Evolutionary conservation across 2,797 vertebrate genomes (phyloP).

Genomic region (Hydrolagus colliei): DNA sequence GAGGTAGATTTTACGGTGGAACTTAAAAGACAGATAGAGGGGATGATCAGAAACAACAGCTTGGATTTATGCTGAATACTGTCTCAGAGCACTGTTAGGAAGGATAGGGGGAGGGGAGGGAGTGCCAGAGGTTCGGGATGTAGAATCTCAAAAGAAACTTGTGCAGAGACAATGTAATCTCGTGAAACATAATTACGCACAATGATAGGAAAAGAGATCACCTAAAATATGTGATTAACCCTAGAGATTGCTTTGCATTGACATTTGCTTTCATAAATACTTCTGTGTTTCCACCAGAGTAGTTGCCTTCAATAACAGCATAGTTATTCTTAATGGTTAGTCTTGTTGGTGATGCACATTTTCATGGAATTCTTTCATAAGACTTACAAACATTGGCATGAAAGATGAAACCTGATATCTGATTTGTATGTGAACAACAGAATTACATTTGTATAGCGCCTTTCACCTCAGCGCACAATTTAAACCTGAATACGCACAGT

Average conservation of each 20-base stretch:
- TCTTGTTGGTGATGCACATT: background rate
- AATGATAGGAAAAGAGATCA: background rate
- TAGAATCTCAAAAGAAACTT: too few relatives aligned
- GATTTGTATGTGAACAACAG: background rate
- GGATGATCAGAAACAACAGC: too few relatives aligned
- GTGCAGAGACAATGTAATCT: too few relatives aligned
- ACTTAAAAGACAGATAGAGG: too few relatives aligned
- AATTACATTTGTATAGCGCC: background rate
- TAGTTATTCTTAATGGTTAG: background rate
- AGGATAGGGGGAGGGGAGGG: too few relatives aligned
- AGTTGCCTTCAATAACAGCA: background rate
- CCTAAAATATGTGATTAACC: background rate
- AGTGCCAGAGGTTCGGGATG: too few relatives aligned
- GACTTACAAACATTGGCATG: background rate
- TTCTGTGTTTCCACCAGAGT: constrained; percentile 12
- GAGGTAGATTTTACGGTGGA: too few relatives aligned
- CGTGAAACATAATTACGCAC: too few relatives aligned
- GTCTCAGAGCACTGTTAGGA: too few relatives aligned
- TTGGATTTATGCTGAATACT: too few relatives aligned
- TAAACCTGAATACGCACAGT: background rate
- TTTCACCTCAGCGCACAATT: background rate
- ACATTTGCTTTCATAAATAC: background rate
- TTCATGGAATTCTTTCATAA: background rate
- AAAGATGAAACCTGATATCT: constrained; percentile 1
- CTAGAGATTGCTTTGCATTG: background rate